Conservation (phyloP, 2,113 vertebrate genomes). For the Petroica traversi region DNA sequence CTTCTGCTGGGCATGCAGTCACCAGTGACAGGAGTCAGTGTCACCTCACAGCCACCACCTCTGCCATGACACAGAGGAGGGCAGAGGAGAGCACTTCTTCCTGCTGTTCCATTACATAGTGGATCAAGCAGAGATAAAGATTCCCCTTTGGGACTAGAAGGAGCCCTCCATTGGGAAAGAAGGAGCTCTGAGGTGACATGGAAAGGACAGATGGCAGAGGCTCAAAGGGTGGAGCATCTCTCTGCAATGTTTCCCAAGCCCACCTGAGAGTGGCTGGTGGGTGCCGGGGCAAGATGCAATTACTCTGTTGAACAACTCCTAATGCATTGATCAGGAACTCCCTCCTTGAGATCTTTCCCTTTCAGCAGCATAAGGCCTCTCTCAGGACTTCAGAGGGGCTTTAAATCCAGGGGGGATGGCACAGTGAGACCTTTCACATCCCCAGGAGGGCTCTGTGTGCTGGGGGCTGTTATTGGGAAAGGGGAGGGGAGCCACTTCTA, state of each 20-base stretch:
- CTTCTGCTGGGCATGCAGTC: not conserved
- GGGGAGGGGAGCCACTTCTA: not conserved
- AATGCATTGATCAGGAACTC: accelerated
- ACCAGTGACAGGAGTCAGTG: not conserved
- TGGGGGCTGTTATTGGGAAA: accelerated
- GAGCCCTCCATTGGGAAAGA: not conserved
- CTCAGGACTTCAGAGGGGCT: not conserved
- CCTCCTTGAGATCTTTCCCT: not conserved
- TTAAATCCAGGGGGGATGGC: not conserved
- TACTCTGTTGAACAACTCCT: not conserved
- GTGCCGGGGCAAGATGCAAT: not conserved
- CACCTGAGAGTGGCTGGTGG: not conserved
- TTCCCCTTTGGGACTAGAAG: not conserved
- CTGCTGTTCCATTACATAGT: not conserved
- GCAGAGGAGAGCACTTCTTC: not conserved
- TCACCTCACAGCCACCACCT: not conserved
- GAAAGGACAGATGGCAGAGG: not conserved
- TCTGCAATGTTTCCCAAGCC: not conserved
- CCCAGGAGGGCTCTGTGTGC: accelerated
- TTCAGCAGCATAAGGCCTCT: not conserved
- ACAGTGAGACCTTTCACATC: not conserved
- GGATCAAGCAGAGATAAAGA: not conserved
- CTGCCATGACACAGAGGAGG: not conserved
- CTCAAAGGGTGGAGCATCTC: not conserved
- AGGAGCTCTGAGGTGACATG: not conserved